Evolutionary conservation across 1,140 invertebrate species (phyloP).

Genomic region (Drosophila micromelanica): DNA sequence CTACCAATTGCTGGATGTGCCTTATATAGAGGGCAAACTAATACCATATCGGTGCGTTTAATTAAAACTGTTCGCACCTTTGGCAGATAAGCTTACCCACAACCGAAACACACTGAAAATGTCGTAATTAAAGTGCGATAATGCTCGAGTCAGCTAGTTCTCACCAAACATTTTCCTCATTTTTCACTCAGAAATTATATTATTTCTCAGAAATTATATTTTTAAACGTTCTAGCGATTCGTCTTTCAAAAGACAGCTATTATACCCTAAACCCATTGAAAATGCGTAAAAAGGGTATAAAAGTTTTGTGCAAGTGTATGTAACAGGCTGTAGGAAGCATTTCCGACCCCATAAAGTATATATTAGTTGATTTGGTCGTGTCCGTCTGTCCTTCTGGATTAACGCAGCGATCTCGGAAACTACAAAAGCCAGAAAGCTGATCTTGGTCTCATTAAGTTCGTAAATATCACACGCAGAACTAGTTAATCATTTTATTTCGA

Average conservation of each 20-base stretch:
- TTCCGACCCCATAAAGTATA: no score
- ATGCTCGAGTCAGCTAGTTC: neutral
- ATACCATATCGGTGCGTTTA: constrained; percentile 49
- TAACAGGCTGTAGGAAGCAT: no score
- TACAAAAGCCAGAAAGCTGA: no score
- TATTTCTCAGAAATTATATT: constrained; percentile 2
- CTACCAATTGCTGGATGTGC: constrained; percentile 16
- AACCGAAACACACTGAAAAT: constrained; percentile 29
- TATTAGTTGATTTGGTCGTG: no score
- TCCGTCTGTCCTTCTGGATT: no score
- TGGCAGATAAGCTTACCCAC: constrained; percentile 56
- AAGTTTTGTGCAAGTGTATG: no score
- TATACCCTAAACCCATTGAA: no score
- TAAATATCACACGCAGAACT: no score
- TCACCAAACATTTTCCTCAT: constrained; percentile 35
- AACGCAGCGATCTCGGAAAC: no score
- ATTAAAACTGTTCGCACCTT: constrained; percentile 64
- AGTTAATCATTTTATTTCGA: no score
- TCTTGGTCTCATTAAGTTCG: no score
- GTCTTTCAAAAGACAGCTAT: neutral
- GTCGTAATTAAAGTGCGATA: constrained; percentile 63
- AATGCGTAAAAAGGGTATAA: no score
- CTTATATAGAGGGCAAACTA: constrained; percentile 43
- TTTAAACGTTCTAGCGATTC: neutral
- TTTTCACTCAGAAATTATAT: constrained; percentile 4